Base-by-base conservation (phyloP, 2,113 vertebrate genomes). In the Bos javanicus region DNA sequence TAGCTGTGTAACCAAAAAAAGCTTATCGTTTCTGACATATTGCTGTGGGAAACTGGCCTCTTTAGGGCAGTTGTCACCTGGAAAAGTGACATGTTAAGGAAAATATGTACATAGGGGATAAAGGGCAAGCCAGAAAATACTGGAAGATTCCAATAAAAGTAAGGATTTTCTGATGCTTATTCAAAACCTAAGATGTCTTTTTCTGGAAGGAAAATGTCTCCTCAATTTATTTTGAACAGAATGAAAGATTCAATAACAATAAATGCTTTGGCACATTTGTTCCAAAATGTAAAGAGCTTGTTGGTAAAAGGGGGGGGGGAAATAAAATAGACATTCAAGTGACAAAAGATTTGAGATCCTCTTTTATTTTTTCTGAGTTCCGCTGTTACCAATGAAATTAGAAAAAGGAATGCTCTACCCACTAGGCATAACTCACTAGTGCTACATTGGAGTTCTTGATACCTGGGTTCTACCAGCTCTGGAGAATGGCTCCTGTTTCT, bases 11-110 rank as follows among this genome's bases (percentile, higher is more conserved):
- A 84, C 88, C 64, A 78, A 97, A 97, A 94, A 39, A 96, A 96
- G 93, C 94, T 97, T 97, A 98, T 97, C 81, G 6, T 97, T 97
- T 97, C 98, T 98, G 98, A 98, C 98, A 98, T 95, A 96, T 94
- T 96, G 97, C 97, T 97, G 97, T 93, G 94, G 96, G 98, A 98
- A 98, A 98, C 94, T 88, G 96, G 93, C 97, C 98, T 93, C 98
- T 97, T 98, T 93, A 98, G 96, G 97, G 93, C 56, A 90, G 52
- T 96, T 97, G 98, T 97, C 97, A 98, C 96, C 95, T 97, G 67
- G 10, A 97, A 98, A 98, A 98, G 96, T 98, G 98, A 97, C 98
- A 98, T 97, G 98, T 98, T 98, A 98, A 98, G 98, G 87, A 97
- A 98, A 97, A 98, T 97, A 80, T 98, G 81, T 96, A 97, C 90